Evolutionary conservation across 2,113 vertebrate species (phyloP).

Genomic region (Varanus komodoensis): DNA sequence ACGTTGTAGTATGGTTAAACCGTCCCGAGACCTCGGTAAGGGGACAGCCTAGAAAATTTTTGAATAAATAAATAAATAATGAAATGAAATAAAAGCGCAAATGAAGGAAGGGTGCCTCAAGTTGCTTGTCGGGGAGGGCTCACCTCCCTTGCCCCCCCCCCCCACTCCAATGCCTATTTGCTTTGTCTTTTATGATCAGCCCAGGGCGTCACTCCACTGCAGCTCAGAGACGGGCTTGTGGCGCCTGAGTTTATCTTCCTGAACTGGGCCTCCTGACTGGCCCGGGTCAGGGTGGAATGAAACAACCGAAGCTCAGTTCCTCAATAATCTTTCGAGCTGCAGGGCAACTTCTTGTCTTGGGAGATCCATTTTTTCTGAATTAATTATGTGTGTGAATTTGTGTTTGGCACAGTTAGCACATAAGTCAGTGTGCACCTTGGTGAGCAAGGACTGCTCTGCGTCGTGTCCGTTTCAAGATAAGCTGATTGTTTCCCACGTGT

Average conservation of each 20-base stretch:
- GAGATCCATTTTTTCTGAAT: too few relatives aligned
- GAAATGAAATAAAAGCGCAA: too few relatives aligned
- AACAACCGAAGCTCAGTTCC: neutral
- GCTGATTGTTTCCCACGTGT: neutral
- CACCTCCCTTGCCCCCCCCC: neutral
- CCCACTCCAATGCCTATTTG: neutral
- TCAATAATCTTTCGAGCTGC: neutral
- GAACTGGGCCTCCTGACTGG: neutral
- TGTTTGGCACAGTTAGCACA: neutral
- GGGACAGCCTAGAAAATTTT: too few relatives aligned
- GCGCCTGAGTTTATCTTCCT: neutral
- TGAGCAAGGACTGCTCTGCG: neutral
- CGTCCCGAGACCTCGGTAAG: too few relatives aligned
- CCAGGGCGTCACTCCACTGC: neutral
- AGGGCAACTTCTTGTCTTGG: neutral
- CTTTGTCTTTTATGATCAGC: neutral
- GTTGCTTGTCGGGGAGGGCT: neutral
- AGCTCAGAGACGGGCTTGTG: neutral
- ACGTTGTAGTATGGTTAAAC: too few relatives aligned
- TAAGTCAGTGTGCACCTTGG: neutral
- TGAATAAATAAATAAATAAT: too few relatives aligned
- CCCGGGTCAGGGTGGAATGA: neutral
- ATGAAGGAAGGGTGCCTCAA: neutral
- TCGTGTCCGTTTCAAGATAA: neutral
- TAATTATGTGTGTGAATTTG: neutral